Percentiles rank a stretch among this genome's conserved stretches.
These are phyloP conservation scores for Phaethon lepturus DNA, from an alignment of 2,113 vertebrate genomes.

Conservation along the genomic window DNA sequence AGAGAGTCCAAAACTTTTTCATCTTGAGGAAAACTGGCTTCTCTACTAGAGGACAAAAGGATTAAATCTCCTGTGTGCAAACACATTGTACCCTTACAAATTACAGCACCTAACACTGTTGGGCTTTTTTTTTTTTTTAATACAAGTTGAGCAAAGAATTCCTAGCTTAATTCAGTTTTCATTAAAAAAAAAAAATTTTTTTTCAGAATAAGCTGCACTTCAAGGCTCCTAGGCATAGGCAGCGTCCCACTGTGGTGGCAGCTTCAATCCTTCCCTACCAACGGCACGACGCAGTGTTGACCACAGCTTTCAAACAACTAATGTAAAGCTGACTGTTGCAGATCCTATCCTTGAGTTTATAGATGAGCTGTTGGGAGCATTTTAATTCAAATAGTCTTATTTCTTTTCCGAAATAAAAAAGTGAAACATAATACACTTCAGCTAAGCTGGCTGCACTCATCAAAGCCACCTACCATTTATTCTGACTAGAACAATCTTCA, in stretches of 20 bases:
- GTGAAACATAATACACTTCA: not conserved
- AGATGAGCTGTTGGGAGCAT: not conserved
- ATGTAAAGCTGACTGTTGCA: not conserved
- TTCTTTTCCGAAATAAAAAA: constrained; percentile 1
- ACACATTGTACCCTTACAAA: not conserved
- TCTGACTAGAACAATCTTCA: not conserved
- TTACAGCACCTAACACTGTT: not conserved
- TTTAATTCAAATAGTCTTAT: constrained; percentile 27
- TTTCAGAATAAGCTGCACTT: not conserved
- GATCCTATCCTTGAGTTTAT: not conserved
- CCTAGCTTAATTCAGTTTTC: not conserved
- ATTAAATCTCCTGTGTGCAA: not conserved
- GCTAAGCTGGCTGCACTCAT: not conserved
- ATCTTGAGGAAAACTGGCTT: not conserved
- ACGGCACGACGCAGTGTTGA: not conserved
- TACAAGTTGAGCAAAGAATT: not conserved
- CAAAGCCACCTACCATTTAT: not conserved
- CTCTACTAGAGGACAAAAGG: not conserved
- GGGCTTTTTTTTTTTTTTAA: not conserved
- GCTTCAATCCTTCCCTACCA: not conserved
- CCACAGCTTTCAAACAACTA: not conserved
- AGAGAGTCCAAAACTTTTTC: not conserved
- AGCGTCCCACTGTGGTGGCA: not conserved
- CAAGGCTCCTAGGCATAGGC: not conserved
- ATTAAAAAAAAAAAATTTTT: not conserved